Conservation (phyloP, 2,888 invertebrate genomes). For the Napeogenes inachia region DNA sequence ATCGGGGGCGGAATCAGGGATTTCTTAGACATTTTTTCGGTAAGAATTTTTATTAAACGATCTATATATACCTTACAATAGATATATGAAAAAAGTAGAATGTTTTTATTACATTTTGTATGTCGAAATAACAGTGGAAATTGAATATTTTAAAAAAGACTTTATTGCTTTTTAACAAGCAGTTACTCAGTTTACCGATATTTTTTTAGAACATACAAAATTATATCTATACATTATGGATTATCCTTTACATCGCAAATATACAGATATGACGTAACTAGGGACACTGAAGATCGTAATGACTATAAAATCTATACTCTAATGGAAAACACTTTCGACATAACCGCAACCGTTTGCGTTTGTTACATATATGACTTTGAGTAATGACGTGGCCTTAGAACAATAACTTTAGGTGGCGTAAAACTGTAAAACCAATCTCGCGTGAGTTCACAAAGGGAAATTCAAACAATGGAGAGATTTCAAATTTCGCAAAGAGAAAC, state of each 20-base stretch:
- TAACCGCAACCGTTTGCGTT: conserved; percentile 54
- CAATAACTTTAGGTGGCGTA: conserved; percentile 64
- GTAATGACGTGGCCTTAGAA: conserved; percentile 68
- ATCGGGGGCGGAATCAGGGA: conserved; percentile 68
- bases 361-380: conserved; percentile 63
- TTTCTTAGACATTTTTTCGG: conserved; percentile 58
- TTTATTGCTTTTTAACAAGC: too few relatives aligned
- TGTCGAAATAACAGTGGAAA: neutral
- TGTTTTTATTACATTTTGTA: too few relatives aligned
- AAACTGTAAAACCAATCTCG: conserved; percentile 70
- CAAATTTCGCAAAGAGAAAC: conserved; percentile 30
- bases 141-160: neutral
- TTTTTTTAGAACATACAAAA: too few relatives aligned
- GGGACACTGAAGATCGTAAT: neutral
- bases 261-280: neutral
- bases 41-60: conserved; percentile 47
- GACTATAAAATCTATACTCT: conserved; percentile 27
- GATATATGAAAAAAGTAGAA: neutral
- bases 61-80: neutral
- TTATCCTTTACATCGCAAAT: neutral
- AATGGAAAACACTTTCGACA: conserved; percentile 57
- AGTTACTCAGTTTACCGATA: too few relatives aligned
- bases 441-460: conserved; percentile 48
- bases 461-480: conserved; percentile 51
- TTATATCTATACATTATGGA: too few relatives aligned